Conservation (phyloP, 2,797 vertebrate species). For the Platalea minor region DNA sequence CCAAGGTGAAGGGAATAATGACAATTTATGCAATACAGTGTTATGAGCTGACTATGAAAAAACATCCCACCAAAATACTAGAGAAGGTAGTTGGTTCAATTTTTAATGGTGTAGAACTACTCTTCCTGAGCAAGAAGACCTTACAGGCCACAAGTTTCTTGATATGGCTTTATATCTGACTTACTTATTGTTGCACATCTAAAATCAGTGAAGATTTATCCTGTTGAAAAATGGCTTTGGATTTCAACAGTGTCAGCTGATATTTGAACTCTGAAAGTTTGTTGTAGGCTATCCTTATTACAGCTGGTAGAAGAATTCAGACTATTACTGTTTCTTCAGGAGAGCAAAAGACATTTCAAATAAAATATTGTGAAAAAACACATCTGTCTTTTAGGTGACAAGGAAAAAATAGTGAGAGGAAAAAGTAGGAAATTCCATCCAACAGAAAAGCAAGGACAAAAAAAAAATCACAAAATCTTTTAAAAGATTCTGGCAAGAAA, state of each 20-base stretch:
- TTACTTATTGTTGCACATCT: background rate
- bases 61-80: background rate
- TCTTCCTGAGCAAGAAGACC: background rate
- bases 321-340: background rate
- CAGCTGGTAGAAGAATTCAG: background rate
- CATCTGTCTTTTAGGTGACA: background rate
- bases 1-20: background rate
- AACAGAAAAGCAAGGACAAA: background rate
- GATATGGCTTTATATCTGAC: background rate
- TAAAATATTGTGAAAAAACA: background rate
- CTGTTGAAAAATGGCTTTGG: background rate
- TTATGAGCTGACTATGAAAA: background rate
- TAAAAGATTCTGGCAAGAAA: conserved; percentile 2
- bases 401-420: background rate
- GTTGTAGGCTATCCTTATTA: background rate
- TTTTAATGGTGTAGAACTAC: background rate
- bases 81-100: background rate
- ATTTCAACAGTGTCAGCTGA: background rate
- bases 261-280: background rate
- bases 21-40: background rate
- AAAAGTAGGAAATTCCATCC: background rate
- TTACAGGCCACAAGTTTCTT: background rate
- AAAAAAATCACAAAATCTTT: background rate
- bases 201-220: background rate
- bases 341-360: background rate